Percentiles rank a stretch among this genome's conserved stretches.
phyloP scores from a whole-genome alignment of 2,797 vertebrate genomes.

The Cheirogaleus major region DNA sequence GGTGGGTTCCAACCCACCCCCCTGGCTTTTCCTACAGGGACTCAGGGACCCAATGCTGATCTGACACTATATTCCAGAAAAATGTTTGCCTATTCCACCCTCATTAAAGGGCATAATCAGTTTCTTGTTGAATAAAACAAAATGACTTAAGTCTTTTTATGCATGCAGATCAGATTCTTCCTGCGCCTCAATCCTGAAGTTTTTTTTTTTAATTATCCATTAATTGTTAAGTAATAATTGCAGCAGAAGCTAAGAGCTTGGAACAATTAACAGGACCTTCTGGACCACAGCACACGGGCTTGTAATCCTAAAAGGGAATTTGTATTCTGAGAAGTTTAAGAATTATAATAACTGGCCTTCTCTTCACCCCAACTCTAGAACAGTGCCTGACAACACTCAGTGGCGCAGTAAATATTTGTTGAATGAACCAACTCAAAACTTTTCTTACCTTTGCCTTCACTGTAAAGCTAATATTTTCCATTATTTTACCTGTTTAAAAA shows the following conservation, averaged over 20 bases:
- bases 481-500: slow-evolving; percentile 4
- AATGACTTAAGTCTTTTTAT: neutral
- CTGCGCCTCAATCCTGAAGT: neutral
- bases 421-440: neutral
- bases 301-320: neutral
- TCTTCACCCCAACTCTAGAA: neutral
- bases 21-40: neutral
- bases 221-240: slow-evolving; percentile 10
- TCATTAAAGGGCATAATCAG: neutral
- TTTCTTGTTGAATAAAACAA: slow-evolving; percentile 6
- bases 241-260: neutral
- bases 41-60: neutral
- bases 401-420: neutral
- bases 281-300: neutral
- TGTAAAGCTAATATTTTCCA: neutral
- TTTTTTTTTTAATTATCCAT: neutral
- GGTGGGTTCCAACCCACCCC: neutral
- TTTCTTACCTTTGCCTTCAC: neutral
- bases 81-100: neutral
- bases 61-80: neutral
- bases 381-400: neutral
- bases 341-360: neutral
- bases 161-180: neutral
- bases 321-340: neutral
- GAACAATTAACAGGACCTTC: neutral